phyloP scores from a whole-genome alignment of 2,113 vertebrate genomes.

The Erythrocercus mccallii region DNA sequence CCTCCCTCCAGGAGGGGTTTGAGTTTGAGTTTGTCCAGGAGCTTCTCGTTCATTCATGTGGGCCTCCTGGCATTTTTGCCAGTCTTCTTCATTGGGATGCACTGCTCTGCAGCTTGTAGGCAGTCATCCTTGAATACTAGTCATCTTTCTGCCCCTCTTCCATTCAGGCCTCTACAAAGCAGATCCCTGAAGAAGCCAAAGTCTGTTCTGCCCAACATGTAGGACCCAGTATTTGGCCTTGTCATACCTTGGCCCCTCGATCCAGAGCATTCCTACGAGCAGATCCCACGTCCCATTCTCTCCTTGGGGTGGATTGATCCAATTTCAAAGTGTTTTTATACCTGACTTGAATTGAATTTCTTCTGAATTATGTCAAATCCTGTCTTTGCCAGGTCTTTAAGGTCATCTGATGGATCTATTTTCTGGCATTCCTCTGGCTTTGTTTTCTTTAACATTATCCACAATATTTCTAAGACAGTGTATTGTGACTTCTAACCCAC shows the following conservation, averaged over 20 bases:
- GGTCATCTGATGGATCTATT: background rate
- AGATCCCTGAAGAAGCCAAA: background rate
- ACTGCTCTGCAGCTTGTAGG: background rate
- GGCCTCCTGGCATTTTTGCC: background rate
- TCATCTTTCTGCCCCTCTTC: background rate
- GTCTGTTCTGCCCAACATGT: background rate
- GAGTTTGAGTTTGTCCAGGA: background rate
- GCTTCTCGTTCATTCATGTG: background rate
- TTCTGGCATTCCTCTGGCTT: background rate
- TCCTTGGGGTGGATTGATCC: background rate
- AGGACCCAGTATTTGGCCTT: background rate
- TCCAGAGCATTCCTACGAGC: background rate
- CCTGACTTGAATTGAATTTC: background rate
- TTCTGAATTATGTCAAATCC: background rate
- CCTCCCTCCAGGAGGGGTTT: background rate
- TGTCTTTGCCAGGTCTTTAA: background rate
- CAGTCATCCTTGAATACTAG: background rate
- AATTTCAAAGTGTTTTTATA: background rate
- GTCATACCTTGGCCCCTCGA: accelerated
- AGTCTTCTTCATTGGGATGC: background rate
- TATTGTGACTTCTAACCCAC: background rate
- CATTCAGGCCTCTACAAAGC: background rate
- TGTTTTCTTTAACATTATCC: background rate
- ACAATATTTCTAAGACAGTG: background rate
- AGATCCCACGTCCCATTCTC: background rate